Evolutionary conservation across 2,113 vertebrate genomes (phyloP), one percentile per base, ranked within the genome.

Genomic region (Spea bombifrons): DNA sequence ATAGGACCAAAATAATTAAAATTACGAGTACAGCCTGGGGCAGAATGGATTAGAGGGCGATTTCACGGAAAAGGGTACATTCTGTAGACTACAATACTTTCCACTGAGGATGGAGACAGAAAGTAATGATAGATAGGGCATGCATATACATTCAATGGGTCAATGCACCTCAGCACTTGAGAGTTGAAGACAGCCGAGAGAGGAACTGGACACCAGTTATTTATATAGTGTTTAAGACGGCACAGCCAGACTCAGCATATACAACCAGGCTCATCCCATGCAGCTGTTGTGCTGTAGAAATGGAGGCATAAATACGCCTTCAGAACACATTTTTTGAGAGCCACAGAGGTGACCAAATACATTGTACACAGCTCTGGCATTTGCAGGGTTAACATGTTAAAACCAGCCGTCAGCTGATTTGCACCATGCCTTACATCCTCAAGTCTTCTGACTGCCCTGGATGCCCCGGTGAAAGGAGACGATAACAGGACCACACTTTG

Each of bases 111-210:
- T 3, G 16, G 30, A 12, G n/a, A n/a, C 7, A 9, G 49, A 30
- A 67, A 49, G 63, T 12, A 2, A n/a, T 50, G 68, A 17, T n/a
- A 17, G 64, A 45, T 17, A 17, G 1, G 63, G 8, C 66, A 76
- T 73, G 70, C 77, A 73, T 9, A 15, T 73, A 79, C 77, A 79
- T 79, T 79, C 77, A 79, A 17, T 30, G 49, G 71, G n/a, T 77
- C 17, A 71, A 52, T 44, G 47, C 16, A 43, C 49, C 9, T 45
- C 17, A 9, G 52, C 53, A 57, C n/a, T 53, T 3, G 66, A 68
- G 44, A 46, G 44, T 47, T 30, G 5, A 17, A 15, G 30, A 52
- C 48, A 72, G 44, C 47, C 12, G 59, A 16, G 43, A 65, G 59
- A 72, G 61, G 8, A 61, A 64, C 30, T 17, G 59, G 52, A 59